Percentiles rank a stretch among this genome's conserved stretches.
phyloP scores from a whole-genome alignment of 2,113 vertebrate genomes.

The Ia io region DNA sequence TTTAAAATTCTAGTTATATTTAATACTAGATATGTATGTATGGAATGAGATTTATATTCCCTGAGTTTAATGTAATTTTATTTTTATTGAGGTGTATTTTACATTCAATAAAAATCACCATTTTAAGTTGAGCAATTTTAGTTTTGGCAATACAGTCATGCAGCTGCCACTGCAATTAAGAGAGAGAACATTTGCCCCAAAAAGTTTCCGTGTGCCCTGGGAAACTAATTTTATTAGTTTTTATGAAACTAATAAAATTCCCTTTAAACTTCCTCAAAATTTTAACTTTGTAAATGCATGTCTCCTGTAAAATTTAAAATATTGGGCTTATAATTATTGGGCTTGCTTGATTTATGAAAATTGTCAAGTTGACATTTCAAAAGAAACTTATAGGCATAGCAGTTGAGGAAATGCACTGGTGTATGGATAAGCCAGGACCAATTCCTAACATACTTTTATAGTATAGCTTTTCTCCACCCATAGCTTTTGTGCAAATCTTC shows the following conservation, averaged over 20 bases:
- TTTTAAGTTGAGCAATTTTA: constrained; percentile 39
- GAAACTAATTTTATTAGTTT: too few species aligned
- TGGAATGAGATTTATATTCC: background rate
- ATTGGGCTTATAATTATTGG: background rate
- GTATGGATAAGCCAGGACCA: background rate
- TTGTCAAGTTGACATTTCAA: constrained; percentile 31
- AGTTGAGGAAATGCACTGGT: constrained; percentile 35
- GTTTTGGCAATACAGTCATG: background rate
- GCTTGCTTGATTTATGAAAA: constrained; percentile 21
- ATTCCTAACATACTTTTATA: background rate
- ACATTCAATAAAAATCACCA: background rate
- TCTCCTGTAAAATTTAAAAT: constrained; percentile 18
- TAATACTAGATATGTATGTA: background rate
- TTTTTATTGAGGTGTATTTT: constrained; percentile 41
- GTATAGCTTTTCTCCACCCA: background rate
- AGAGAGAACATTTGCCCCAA: background rate
- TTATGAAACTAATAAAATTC: constrained; percentile 46
- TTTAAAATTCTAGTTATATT: background rate
- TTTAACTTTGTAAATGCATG: constrained; percentile 23
- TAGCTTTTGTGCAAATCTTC: constrained; percentile 31
- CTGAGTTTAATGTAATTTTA: constrained; percentile 37
- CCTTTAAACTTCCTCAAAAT: constrained; percentile 21
- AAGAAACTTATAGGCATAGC: background rate
- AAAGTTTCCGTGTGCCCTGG: background rate
- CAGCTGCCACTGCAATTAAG: background rate